Evolutionary conservation across 2,888 invertebrate genomes (phyloP), one percentile per base, ranked within the genome.

Genomic region (Penaeus monodon): DNA sequence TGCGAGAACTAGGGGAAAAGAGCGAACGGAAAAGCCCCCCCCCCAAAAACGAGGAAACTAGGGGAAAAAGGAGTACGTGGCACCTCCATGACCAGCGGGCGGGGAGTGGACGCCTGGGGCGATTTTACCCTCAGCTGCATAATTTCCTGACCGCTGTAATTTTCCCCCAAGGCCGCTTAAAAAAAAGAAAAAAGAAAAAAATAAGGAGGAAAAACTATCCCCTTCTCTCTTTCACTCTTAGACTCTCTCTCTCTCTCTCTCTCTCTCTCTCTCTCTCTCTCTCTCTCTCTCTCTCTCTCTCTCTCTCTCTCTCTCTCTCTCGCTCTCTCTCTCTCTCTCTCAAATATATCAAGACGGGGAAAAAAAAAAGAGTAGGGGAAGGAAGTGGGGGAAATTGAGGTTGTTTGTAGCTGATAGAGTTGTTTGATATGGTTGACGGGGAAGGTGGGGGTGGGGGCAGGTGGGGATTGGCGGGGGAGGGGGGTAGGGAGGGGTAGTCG

Each of bases 71-170:
- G 49, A 49, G 10, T 49, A 49, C 49, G 49, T 49, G 49, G 49
- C 49, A 49, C 49, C 49, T 49, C 49, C 14, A 49, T 49, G 49
- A 49, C 44, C 27, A 27, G 68, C 49, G 49, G 81, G 70, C 20
- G 76, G 74, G 74, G 84, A 78, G 78, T 77, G 70, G 84, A 78
- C 70, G 79, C 70, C 29, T 63, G 44, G 66, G 77, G 79, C 73
- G 66, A 68, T 85, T 85, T 85, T 38, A 85, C 79, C 84, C 84
- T 85, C 84, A n/a, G 73, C 29, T 79, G 84, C 84, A 85, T 85
- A 78, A 85, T 78, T 85, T 79, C 79, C 70, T 85, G 84, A 85
- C 84, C 84, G 74, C 84, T 79, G 70, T 79, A 85, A 85, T 85
- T 85, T 85, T 74, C 79, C 84, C 84, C 84, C 70, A 78, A 57